Percentiles rank a stretch among this genome's conserved stretches.
These are phyloP conservation scores for Dicrurus megarhynchus DNA, from an alignment of 2,113 vertebrate genomes.

Conservation along the genomic window DNA sequence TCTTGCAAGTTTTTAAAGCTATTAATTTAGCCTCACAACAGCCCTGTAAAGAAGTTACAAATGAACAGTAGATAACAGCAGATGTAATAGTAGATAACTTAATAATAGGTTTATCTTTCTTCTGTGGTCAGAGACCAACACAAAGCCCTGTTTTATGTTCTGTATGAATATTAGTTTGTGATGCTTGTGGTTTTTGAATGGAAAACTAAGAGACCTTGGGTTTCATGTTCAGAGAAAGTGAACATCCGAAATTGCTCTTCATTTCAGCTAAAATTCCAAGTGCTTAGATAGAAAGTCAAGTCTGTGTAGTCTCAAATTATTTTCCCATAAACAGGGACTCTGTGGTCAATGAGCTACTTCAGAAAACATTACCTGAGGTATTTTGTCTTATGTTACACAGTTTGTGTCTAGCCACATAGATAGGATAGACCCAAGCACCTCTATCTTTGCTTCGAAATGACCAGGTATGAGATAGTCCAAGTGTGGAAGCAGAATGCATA, in stretches of 20 bases:
- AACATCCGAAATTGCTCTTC: not conserved
- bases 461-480: not conserved
- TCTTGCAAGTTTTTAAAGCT: constrained; percentile 49
- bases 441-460: not conserved
- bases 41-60: constrained; percentile 31
- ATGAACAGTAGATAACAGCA: constrained; percentile 41
- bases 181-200: not conserved
- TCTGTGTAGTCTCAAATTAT: not conserved
- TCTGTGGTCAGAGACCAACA: not conserved
- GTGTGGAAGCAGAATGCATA: not conserved
- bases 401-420: not conserved
- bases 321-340: constrained; percentile 1
- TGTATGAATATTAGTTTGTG: constrained; percentile 36
- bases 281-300: not conserved
- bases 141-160: constrained; percentile 22
- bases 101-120: constrained; percentile 45
- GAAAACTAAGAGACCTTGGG: not conserved
- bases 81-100: constrained; percentile 55
- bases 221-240: constrained; percentile 3
- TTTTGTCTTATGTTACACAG: not conserved
- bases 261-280: not conserved
- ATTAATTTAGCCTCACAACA: constrained; percentile 45
- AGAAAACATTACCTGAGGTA: not conserved
- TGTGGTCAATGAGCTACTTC: constrained; percentile 25
- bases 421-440: not conserved